These are phyloP conservation scores for Aleadryas rufinucha DNA, from an alignment of 2,113 vertebrate genomes.

Conservation along the genomic window DNA sequence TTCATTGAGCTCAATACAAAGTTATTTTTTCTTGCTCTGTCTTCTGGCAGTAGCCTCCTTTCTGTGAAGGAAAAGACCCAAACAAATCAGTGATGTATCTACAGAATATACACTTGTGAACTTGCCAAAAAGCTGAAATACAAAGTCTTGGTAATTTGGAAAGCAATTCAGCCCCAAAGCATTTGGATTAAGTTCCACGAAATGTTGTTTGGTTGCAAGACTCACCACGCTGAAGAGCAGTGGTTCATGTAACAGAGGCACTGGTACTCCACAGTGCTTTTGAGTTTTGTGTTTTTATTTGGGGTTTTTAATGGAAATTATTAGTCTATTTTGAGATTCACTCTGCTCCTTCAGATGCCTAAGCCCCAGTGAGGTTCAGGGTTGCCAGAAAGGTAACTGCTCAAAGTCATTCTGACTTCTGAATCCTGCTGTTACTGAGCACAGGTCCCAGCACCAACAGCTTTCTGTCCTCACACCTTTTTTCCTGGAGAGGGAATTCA, in stretches of 20 bases:
- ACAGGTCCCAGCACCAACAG: neutral
- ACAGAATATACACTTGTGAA: neutral
- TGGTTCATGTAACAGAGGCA: neutral
- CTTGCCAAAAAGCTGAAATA: neutral
- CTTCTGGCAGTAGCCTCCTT: neutral
- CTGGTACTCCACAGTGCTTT: rapidly evolving
- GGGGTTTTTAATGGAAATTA: neutral
- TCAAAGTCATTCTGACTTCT: neutral
- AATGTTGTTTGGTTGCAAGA: neutral
- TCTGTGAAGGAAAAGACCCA: neutral
- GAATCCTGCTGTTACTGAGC: neutral
- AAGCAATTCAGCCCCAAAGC: neutral
- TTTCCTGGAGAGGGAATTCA: neutral
- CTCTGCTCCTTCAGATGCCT: neutral
- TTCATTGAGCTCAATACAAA: neutral
- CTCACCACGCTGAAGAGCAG: neutral
- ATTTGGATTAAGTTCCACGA: neutral
- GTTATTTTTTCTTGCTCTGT: neutral
- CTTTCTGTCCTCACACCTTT: neutral
- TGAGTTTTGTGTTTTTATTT: neutral
- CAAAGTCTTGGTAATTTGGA: neutral
- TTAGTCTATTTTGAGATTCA: neutral
- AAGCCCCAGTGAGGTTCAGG: rapidly evolving
- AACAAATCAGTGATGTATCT: neutral
- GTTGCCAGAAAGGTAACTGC: neutral